Evolutionary conservation across 2,113 vertebrate genomes (phyloP), one percentile per base, ranked within the genome.

Genomic region (Castor canadensis): DNA sequence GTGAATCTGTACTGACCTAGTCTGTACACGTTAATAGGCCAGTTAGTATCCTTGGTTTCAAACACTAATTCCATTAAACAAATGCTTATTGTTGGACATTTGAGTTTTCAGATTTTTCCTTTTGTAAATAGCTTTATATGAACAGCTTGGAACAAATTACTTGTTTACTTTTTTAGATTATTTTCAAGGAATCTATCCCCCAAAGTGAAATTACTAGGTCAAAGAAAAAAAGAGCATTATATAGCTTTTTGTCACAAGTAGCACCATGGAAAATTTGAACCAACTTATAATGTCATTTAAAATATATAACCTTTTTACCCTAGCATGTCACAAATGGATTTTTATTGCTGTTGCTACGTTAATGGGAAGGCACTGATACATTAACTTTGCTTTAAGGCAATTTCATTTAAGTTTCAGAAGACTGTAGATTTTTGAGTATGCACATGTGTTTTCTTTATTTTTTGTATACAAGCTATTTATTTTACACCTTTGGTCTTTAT

Each of bases 191-290:
- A n/a, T 81, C n/a, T 87, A 89, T 94, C 93, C 54, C 69, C 69
- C 75, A 92, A 96, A 89, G 87, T 94, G 52, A 96, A 97, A 89
- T 93, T 89, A 95, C 58, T 94, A 89, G 56, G 83, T 88, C 79
- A 94, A 91, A 94, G 19, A 43, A 32, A 77, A 87, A 84, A 30
- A 66, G 87, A 38, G 13, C 13, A 43, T 54, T 90, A 58, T 62
- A 73, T 66, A 43, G 32, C 10, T 94, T 96, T n/a, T 95, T 87
- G 43, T 89, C 22, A 91, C 45, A 89, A 93, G 72, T 71, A 91
- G 49, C 43, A 64, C 47, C 56, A 12, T 20, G 83, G 40, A 96
- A 95, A 73, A 96, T 89, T 38, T 88, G 72, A 91, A 69, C 35
- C 83, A 87, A 91, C 96, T 96, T 94, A 76, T 45, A 91, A 86